These are phyloP conservation scores for Urosaurus nigricauda DNA, from an alignment of 2,797 vertebrate genomes.

Conservation along the genomic window DNA sequence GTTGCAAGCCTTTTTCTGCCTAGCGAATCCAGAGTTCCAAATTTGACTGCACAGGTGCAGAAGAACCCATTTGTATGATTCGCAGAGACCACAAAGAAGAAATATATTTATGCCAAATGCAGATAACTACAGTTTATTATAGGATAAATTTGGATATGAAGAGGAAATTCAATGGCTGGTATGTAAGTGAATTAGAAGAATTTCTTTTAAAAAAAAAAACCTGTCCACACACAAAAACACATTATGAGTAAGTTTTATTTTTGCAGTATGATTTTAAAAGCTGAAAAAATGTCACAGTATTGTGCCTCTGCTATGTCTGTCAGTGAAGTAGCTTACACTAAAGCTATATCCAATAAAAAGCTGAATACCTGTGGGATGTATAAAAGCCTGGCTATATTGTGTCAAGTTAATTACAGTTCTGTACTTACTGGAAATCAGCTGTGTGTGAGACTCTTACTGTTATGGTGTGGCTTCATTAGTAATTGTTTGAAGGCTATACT, in stretches of 20 bases:
- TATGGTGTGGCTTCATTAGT: slow-evolving; percentile 7
- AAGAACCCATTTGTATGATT: too few relatives aligned
- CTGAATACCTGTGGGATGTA: slow-evolving; percentile 53
- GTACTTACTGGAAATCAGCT: slow-evolving; percentile 63
- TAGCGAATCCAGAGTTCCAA: too few relatives aligned
- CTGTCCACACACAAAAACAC: not conserved
- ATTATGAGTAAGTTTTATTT: too few relatives aligned
- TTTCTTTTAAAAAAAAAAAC: not conserved
- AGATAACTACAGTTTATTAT: not conserved
- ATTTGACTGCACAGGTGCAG: too few relatives aligned
- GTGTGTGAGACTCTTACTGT: slow-evolving; percentile 30
- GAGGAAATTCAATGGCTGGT: not conserved
- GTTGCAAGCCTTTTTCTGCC: too few relatives aligned
- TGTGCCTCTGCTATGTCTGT: not conserved
- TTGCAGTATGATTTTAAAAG: not conserved
- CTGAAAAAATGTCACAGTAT: not conserved
- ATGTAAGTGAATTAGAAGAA: not conserved
- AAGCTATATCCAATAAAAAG: slow-evolving; percentile 61
- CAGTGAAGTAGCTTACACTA: slow-evolving; percentile 16
- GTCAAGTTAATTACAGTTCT: slow-evolving; percentile 60
- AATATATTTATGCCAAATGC: not conserved
- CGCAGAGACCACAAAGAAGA: too few relatives aligned
- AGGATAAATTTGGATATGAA: not conserved
- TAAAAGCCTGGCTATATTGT: slow-evolving; percentile 53
- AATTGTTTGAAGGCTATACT: not conserved